Evolutionary conservation across 2,113 vertebrate genomes (phyloP), one percentile per base, ranked within the genome.

Genomic region (Dicrurus megarhynchus): DNA sequence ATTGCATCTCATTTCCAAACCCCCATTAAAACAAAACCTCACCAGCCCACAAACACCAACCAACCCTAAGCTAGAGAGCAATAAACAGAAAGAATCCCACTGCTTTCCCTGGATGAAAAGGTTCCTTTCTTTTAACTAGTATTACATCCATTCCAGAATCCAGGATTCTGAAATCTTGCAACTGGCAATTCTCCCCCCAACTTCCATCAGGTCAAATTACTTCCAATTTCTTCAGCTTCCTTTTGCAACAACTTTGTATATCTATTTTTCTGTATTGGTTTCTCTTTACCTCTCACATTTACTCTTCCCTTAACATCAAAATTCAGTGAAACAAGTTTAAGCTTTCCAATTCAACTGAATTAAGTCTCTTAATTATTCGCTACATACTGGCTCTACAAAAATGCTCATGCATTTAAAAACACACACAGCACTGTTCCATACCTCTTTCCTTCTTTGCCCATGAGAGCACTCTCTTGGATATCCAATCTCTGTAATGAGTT

Each of bases 321-420:
- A 89, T 56, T 24, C 71, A 84, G 13, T 24, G 5, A 92, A 97
- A 17, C 26, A 77, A 67, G 32, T 24, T n/a, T 44, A 85, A 95
- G 76, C 16, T 78, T 60, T 65, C 41, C n/a, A 65, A 61, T 53
- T 53, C 26, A 92, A 44, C 17, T 41, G 70, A 53, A 88, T 84
- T 84, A 87, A 65, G 23, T 57, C 32, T 16, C 10, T 59, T 77
- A 67, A 75, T 77, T 80, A 57, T 23, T 71, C 3, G 6, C 70
- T 59, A 81, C 19, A 47, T 32, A 42, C 16, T 26, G 67, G 71
- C 37, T 84, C 85, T 76, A 21, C 16, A 90, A 63, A 96, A 84
- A 52, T 5, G 13, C 4, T 82, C 41, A 28, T 9, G 15, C 18
- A 30, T 44, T 84, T 56, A 20, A 59, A 84, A 67, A 55, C 5